Conservation (phyloP, 2,113 vertebrate genomes). For the Hoplias malabaricus region DNA sequence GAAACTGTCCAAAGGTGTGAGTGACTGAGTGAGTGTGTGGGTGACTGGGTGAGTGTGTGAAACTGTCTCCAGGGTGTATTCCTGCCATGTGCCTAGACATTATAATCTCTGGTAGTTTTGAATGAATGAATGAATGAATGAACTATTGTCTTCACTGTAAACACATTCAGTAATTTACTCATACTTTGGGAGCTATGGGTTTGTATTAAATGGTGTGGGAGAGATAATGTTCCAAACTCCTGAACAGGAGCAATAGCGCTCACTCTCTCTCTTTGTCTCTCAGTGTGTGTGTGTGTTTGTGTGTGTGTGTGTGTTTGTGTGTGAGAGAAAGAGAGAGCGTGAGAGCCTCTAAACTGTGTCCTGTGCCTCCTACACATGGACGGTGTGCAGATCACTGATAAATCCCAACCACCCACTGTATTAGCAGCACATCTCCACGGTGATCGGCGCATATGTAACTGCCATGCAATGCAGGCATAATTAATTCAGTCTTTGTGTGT, state of each 20-base stretch:
- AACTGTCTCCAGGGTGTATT: no score
- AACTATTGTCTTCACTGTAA: no score
- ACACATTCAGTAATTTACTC: no score
- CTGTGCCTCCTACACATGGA: constrained; percentile 15
- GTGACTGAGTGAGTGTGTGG: neutral
- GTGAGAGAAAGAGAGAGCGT: neutral
- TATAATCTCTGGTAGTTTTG: no score
- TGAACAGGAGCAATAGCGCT: no score
- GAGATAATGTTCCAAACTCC: no score
- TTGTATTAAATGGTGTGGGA: no score
- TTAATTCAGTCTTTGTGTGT: neutral
- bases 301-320: constrained; percentile 15
- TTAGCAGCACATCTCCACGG: neutral
- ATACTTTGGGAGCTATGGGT: no score
- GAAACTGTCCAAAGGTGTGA: neutral
- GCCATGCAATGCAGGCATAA: neutral
- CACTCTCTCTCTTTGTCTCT: no score
- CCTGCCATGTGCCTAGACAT: no score
- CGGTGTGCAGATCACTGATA: constrained; percentile 5
- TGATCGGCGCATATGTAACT: neutral
- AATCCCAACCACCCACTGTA: constrained; percentile 18
- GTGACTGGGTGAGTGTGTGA: neutral
- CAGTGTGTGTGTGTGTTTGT: neutral
- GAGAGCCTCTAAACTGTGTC: neutral
- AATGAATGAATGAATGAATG: no score